Evolutionary conservation across 2,797 vertebrate species (phyloP), one percentile per base, ranked within the genome.

Genomic region (Chaetophractus vellerosus): DNA sequence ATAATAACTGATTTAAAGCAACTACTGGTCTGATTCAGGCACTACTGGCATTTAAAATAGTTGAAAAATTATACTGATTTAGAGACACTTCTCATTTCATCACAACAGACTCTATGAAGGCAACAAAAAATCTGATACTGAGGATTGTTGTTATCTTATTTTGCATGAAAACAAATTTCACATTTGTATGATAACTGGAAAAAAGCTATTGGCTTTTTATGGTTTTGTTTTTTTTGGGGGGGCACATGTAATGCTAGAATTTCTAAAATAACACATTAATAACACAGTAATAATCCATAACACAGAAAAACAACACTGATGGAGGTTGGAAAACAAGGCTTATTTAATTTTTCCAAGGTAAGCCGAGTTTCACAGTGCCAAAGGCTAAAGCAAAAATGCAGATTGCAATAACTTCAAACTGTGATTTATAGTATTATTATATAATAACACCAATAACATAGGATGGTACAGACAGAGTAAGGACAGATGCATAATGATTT

Each of bases 261-360:
- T 96, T 95, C 71, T 63, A 93, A 96, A 88, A 96, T 0, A 86
- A 82, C 55, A 74, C 52, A 31, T 91, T 1, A 95, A 78, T 91
- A 96, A 95, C 83, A 72, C 52, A 68, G n/a, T 95, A 93, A 92
- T 59, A 93, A 84, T 59, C 76, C 36, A n/a, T 84, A 92, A 74
- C 81, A 57, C 84, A 96, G 90, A 45, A 87, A 72, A 94, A 74
- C 96, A 81, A 97, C 96, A 93, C 96, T 93, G 87, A 89, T 52
- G 31, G 90, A 96, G 91, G 74, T 48, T 95, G 89, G 96, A 71
- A 81, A 96, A 84, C 26, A 97, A 96, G 78, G 12, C 95, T 91
- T 95, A 88, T 98, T 98, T 98, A 98, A 98, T 98, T 96, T 21
- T 93, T 87, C 78, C 14, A 90, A 68, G 21, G 26, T 74, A 94